Evolutionary conservation across 2,113 vertebrate species (phyloP), one percentile per base, ranked within the genome.

Genomic region (Hylia prasina): DNA sequence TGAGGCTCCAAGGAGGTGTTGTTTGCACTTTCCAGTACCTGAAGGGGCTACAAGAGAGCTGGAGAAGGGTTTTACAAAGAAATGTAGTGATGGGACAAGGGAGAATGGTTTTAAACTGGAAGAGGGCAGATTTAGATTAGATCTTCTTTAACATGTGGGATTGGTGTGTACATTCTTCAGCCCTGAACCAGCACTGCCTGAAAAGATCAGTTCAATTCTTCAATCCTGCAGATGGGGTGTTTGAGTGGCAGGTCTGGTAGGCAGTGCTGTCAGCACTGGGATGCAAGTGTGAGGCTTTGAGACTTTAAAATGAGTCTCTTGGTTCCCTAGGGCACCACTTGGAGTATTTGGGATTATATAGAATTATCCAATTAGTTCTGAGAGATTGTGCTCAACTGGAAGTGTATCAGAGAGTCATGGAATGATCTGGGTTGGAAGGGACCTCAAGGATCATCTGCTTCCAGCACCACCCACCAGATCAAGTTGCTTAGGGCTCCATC

Each of bases 1-100:
- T 0, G 0, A 68, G 11, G 28, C 13, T 66, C 16, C 15, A 45
- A 39, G 20, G n/a, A 45, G 19, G 15, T 47, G 40, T 5, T 33
- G 5, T 19, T 35, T 11, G 22, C 33, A 24, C 51, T 20, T 40
- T 22, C 3, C 45, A 53, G 28, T 18, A 6, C 13, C n/a, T 53
- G 24, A 30, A 53, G 17, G 5, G n/a, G 33, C 16, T 47, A 4
- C 16, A 15, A 3, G n/a, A 60, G 20, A 60, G n/a, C 7, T 22
- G 54, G 28, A 60, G n/a, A 68, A 23, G 22, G 17, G 37, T 57
- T 64, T 65, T 9, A 50, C 5, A 13, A 4, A 4, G 7, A 2
- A 6, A 15, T 50, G 27, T 23, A 10, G 15, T 14, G 33, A 37
- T 4, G 11, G 31, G 35, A 37, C 4, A 42, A 57, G 37, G 21